Evolutionary conservation across 2,888 invertebrate genomes (phyloP), one percentile per base, ranked within the genome.

Genomic region (Pimpla rufipes): DNA sequence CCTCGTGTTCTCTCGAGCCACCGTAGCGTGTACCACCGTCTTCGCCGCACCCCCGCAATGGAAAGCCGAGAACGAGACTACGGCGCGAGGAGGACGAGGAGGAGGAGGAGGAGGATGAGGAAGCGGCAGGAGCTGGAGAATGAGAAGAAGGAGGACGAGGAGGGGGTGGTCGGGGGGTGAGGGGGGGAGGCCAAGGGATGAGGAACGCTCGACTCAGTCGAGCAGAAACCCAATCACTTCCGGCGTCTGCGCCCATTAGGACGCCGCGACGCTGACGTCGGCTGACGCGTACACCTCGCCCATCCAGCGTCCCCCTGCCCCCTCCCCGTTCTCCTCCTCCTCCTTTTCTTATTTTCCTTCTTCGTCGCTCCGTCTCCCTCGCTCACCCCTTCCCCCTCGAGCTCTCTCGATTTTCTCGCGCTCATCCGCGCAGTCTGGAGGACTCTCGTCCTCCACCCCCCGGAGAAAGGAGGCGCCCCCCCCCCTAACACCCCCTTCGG

Each of bases 161-260:
- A n/a, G n/a, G n/a, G n/a, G n/a, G n/a, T n/a, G n/a, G n/a, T n/a
- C n/a, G n/a, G n/a, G n/a, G n/a, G n/a, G n/a, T n/a, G n/a, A n/a
- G n/a, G 42, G 50, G 71, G 29, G 85, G 83, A 85, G 88, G 85
- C 87, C 73, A 88, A 87, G 86, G 87, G 87, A 87, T 88, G 90
- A 84, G 90, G 83, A 83, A 70, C 88, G 90, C 91, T 89, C 90
- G 93, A 93, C 91, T 93, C 93, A 93, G 93, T 93, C 93, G 93
- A 93, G 93, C 93, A 93, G 94, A 94, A 94, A 94, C 94, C 94
- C 94, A 94, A 94, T 94, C 94, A 94, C 94, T 94, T 94, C 94
- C 94, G 94, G 94, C 94, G 94, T 94, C 94, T 93, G 93, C 92
- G 92, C 93, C 94, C 93, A 94, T 95, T 94, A 94, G 93, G 92